Evolutionary conservation across 2,888 invertebrate genomes (phyloP), one percentile per base, ranked within the genome.

Genomic region (Abrostola tripartita): DNA sequence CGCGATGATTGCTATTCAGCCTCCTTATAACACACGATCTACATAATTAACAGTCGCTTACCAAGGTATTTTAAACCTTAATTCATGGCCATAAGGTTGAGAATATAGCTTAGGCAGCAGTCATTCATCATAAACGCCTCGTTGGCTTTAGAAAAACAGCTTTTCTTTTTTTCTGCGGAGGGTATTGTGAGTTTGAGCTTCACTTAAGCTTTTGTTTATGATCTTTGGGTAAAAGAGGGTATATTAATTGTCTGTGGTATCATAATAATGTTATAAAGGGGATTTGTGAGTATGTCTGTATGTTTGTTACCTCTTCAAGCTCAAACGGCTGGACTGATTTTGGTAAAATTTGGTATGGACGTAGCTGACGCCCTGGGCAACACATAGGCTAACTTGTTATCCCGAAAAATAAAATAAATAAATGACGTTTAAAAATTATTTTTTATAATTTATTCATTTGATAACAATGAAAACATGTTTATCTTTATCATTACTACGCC

Each of bases 81-180:
- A 0, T 0, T 11, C 0, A 0, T 0, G 6, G 5, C 0, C 11
- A 11, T 11, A 64, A 50, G n/a, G 53, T 42, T n/a, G 6, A 2
- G 0, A 7, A 37, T 52, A 44, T 40, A 38, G 51, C 50, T 42
- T 42, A 24, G 56, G 0, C 2, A 24, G 52, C 51, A 58, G 61
- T 61, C 65, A 77, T 74, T 77, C 37, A 77, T 74, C 74, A 65
- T 61, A 65, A 57, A 35, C 37, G 52, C 36, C 36, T 60, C 61
- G 57, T 50, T 50, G 50, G 61, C 56, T 77, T 76, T 67, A 59
- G 61, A 68, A 76, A 71, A 68, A 61, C 59, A 14, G 59, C 40
- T 68, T 73, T 68, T 59, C 52, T 68, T 68, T 55, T 68, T 56
- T 60, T 54, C 35, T 50, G 12, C 40, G 55, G 52, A 58, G 24